phyloP scores from a whole-genome alignment of 2,888 invertebrate genomes.

The Eretmocerus hayati region DNA sequence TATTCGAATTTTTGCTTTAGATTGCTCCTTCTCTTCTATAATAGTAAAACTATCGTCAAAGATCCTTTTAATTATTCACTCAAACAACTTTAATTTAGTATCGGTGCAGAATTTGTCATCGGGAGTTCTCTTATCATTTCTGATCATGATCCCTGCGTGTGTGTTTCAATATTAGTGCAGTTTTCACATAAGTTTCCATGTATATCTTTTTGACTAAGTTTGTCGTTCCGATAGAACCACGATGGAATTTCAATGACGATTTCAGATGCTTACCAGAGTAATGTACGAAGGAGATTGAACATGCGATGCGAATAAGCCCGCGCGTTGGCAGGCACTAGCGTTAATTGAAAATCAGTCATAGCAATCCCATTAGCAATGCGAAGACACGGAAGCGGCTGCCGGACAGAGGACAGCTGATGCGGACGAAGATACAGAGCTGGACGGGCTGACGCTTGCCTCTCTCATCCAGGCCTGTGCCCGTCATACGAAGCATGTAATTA shows the following conservation, averaged over 20 bases:
- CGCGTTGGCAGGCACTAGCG: conserved; percentile 4
- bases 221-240: neutral
- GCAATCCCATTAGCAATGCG: conserved; percentile 15
- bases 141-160: too few relatives aligned
- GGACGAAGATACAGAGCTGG: conserved; percentile 8
- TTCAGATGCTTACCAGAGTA: too few relatives aligned
- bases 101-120: too few relatives aligned
- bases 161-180: too few relatives aligned
- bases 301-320: neutral
- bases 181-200: neutral
- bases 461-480: conserved; percentile 37
- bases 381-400: conserved; percentile 12
- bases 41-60: too few relatives aligned
- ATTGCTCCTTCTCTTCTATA: too few relatives aligned
- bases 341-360: conserved; percentile 12
- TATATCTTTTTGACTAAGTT: neutral
- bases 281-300: neutral
- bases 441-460: conserved; percentile 1
- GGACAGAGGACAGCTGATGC: conserved; percentile 6
- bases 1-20: too few relatives aligned
- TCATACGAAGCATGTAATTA: conserved; percentile 43
- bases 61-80: too few relatives aligned
- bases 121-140: too few relatives aligned
- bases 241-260: neutral
- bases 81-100: too few relatives aligned